Base-by-base conservation (phyloP, 1,140 invertebrate genomes). In the Vollenhovia emeryi region DNA sequence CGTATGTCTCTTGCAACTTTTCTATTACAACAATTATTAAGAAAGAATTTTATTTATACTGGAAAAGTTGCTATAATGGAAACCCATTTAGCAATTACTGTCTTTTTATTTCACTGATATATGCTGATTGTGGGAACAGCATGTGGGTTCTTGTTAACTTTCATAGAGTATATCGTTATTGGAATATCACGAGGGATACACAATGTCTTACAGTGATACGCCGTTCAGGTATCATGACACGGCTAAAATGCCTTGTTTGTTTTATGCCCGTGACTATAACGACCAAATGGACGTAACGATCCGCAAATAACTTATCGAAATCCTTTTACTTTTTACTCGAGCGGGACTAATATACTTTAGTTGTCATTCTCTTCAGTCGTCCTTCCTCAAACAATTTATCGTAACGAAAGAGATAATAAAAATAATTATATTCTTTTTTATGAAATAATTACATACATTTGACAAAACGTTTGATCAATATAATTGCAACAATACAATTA, bases 211-310 rank as follows among this genome's bases (percentile, higher is more conserved):
- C 0, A 57, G 48, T 13, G 13, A 50, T 50, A 36, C 8, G 5
- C 30, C 27, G 3, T 4, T 33, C n/a, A 50, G n/a, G 27, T n/a
- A 71, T 3, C 8, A 27, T 33, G 40, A 9, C 9, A 45, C 18
- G 15, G n/a, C 40, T 78, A 66, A 78, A 75, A 48, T 60, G 13
- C 4, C 0, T 11, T 59, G 33, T 85, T 79, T 85, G 62, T 79
- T 62, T 36, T 76, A n/a, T 57, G n/a, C 15, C 64, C 33, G 9
- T 0, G 36, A 74, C 15, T 66, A 43, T 27, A n/a, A 24, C 4
- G 13, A 45, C 33, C 1, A 36, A 43, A 71, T 21, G 4, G 13
- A 6, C 21, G 13, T 66, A 85, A 84, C 24, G 30, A 85, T 78
- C 18, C 18, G 21, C 45, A 79, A 79, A 79, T 71, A 85, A 79